Conservation (phyloP, 2,113 vertebrate genomes). For the Harpagus bidentatus region DNA sequence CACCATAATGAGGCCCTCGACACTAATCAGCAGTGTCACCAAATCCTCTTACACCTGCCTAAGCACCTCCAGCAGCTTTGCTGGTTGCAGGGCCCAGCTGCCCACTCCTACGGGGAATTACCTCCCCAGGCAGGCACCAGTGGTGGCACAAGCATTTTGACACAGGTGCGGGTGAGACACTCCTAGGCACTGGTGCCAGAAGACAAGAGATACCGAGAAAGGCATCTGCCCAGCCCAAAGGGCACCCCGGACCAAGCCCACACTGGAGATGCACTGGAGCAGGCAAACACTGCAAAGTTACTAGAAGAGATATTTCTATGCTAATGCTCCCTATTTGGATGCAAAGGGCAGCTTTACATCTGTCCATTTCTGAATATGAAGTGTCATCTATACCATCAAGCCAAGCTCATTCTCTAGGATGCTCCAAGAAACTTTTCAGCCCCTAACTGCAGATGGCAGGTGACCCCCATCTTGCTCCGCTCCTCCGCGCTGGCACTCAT, state of each 20-base stretch:
- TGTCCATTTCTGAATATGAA: not conserved
- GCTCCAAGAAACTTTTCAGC: not conserved
- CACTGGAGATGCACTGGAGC: not conserved
- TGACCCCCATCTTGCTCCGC: not conserved
- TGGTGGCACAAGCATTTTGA: not conserved
- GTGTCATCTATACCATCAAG: not conserved
- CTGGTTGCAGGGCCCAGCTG: conserved; percentile 30
- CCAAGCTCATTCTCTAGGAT: not conserved
- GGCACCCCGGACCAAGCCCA: not conserved
- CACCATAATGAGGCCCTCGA: not conserved
- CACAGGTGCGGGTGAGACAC: not conserved
- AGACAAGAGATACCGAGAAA: not conserved
- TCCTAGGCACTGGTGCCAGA: not conserved
- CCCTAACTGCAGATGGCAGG: not conserved
- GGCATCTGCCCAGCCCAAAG: not conserved
- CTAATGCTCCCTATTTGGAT: not conserved
- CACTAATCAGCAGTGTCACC: conserved; percentile 51
- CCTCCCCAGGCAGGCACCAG: not conserved
- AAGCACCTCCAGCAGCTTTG: conserved; percentile 58
- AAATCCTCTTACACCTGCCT: conserved; percentile 54
- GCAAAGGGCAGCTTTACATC: not conserved
- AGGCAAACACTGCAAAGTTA: not conserved
- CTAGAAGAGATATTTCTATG: not conserved
- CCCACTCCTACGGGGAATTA: conserved; percentile 23
- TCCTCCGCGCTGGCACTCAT: not conserved